These are phyloP conservation scores for Oreochromis tanganicae DNA, from an alignment of 2,113 vertebrate genomes.

Conservation along the genomic window DNA sequence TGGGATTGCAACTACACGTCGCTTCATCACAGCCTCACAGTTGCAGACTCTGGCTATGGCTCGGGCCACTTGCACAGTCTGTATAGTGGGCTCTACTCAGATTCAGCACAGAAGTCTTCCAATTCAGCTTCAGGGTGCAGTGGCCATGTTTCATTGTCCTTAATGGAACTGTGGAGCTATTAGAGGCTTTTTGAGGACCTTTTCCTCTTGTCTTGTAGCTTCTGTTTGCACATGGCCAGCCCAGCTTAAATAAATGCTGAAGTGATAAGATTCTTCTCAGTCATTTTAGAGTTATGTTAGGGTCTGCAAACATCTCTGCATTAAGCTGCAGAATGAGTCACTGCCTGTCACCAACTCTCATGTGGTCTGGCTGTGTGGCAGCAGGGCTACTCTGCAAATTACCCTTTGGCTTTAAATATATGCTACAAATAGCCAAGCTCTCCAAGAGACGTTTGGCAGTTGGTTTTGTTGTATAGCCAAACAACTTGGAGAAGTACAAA, in stretches of 20 bases:
- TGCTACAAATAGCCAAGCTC: constrained; percentile 15
- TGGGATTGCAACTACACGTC: neutral
- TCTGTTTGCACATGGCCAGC: neutral
- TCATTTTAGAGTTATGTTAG: neutral
- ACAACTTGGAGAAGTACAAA: neutral
- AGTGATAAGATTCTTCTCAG: neutral
- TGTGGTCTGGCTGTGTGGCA: neutral
- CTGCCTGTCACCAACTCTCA: neutral
- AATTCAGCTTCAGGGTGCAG: neutral
- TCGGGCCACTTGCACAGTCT: neutral
- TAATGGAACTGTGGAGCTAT: neutral
- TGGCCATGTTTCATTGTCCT: neutral
- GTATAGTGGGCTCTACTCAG: neutral
- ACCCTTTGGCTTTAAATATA: neutral
- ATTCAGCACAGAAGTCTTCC: neutral
- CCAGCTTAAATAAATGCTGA: neutral
- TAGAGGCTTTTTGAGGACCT: neutral
- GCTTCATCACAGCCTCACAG: neutral
- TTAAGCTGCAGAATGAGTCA: constrained; percentile 5
- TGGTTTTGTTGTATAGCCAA: neutral
- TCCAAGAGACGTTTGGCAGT: neutral
- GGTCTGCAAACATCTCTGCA: neutral
- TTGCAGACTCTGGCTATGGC: neutral
- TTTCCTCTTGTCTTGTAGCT: neutral
- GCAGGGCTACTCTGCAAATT: neutral